Percentiles rank a stretch among this genome's conserved stretches.
Conservation (phyloP, 2,888 invertebrate species). For the Pandemis cinnamomeana region DNA sequence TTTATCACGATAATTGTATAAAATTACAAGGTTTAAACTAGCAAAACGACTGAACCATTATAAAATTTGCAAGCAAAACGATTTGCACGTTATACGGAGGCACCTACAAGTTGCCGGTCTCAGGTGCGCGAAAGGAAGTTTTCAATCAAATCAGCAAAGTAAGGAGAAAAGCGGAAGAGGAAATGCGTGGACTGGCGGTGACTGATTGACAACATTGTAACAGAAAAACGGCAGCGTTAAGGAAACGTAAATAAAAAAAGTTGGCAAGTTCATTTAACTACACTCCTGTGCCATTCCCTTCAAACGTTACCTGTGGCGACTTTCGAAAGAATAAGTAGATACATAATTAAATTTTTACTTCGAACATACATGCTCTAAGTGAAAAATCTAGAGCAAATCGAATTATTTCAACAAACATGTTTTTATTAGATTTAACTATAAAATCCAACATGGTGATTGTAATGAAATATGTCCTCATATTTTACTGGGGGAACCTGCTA, state of each 20-base stretch:
- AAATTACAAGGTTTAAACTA: neutral
- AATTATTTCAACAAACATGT: neutral
- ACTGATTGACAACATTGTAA: conserved; percentile 81
- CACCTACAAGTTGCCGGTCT: conserved; percentile 50
- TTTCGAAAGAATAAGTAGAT: neutral
- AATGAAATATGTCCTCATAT: too few relatives aligned
- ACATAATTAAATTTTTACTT: neutral
- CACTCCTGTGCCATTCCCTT: conserved; percentile 59
- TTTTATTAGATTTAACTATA: neutral
- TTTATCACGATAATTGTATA: neutral
- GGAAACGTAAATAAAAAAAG: conserved; percentile 47
- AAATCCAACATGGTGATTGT: neutral
- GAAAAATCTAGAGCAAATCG: neutral
- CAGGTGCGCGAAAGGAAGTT: conserved; percentile 78
- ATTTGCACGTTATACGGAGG: conserved; percentile 31
- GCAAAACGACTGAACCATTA: conserved; percentile 16
- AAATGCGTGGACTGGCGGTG: conserved; percentile 65
- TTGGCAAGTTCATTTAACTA: conserved; percentile 47
- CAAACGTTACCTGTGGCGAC: neutral
- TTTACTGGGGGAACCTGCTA: too few relatives aligned
- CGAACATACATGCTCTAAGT: too few relatives aligned
- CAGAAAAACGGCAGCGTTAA: conserved; percentile 46
- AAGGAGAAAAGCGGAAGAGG: conserved; percentile 65
- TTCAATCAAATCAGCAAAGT: conserved; percentile 79
- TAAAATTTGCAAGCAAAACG: conserved; percentile 36